phyloP scores from a whole-genome alignment of 2,888 invertebrate species.

The Philereme vetulata region DNA sequence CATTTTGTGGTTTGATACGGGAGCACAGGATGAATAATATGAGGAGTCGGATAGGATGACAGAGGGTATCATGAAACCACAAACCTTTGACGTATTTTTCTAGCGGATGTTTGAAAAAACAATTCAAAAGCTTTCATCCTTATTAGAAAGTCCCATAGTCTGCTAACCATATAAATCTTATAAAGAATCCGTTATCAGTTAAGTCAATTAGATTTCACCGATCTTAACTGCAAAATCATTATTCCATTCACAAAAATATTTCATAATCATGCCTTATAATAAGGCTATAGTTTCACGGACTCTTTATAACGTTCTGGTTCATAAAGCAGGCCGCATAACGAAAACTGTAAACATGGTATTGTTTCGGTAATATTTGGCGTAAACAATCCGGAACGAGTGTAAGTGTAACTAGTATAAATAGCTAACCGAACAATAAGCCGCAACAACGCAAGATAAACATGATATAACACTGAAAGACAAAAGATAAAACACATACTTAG shows the following conservation, averaged over 20 bases:
- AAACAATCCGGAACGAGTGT: slow-evolving; percentile 30
- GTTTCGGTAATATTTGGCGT: slow-evolving; percentile 32
- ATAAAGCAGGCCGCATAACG: slow-evolving; percentile 34
- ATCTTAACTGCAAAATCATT: background rate
- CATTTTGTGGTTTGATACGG: slow-evolving; percentile 15
- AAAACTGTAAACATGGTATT: slow-evolving; percentile 38
- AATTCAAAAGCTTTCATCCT: too few species aligned
- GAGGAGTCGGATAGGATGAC: slow-evolving; percentile 12
- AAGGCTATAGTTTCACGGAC: slow-evolving; percentile 32
- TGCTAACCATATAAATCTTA: too few species aligned
- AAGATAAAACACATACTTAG: slow-evolving; percentile 6
- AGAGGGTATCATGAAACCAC: slow-evolving; percentile 4
- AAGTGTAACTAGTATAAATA: too few species aligned
- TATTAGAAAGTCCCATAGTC: too few species aligned
- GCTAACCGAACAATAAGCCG: slow-evolving; percentile 23
- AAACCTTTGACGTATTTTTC: background rate
- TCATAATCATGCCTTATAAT: slow-evolving; percentile 24
- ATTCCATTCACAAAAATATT: slow-evolving; percentile 4
- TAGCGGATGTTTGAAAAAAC: too few species aligned
- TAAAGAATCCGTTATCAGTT: too few species aligned
- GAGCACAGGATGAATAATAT: background rate
- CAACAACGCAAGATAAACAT: slow-evolving; percentile 21
- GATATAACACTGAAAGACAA: slow-evolving; percentile 12
- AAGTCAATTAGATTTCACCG: too few species aligned
- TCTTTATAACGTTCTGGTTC: slow-evolving; percentile 35